phyloP scores from a whole-genome alignment of 2,797 vertebrate genomes.

The Squalus acanthias region DNA sequence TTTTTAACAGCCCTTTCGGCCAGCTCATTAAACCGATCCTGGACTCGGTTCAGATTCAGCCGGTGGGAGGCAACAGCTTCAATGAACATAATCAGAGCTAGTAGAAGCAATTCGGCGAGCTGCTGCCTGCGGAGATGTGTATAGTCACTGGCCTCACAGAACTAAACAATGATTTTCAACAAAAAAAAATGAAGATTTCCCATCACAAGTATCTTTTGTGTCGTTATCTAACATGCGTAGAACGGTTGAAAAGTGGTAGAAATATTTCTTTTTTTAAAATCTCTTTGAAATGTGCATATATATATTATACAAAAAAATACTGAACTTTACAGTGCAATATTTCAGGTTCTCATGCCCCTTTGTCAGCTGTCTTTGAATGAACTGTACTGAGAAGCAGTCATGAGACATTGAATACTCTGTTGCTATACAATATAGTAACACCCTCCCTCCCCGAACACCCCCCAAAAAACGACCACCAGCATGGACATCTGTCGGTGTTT shows the following conservation, averaged over 20 bases:
- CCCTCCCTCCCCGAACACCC: not conserved
- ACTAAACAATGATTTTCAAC: not conserved
- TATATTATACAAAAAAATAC: not conserved
- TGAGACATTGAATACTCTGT: not conserved
- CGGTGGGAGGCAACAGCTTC: constrained; percentile 79
- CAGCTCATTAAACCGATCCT: constrained; percentile 86
- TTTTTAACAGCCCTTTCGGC: constrained; percentile 76
- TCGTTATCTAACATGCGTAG: not conserved
- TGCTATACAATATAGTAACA: not conserved
- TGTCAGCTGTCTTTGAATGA: not conserved
- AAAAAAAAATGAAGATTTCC: constrained; percentile 20
- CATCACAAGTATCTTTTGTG: constrained; percentile 28
- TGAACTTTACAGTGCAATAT: not conserved
- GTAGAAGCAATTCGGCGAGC: constrained; percentile 47
- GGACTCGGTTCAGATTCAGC: constrained; percentile 88
- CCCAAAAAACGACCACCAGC: not conserved
- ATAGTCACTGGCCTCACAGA: not conserved
- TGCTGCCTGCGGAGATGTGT: not conserved
- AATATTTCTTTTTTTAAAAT: not conserved
- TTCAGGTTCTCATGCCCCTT: not conserved
- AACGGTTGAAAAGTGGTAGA: constrained; percentile 5
- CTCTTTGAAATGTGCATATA: not conserved
- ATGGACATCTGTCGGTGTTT: not conserved
- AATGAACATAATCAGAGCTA: constrained; percentile 80
- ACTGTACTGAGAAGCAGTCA: not conserved